Conservation (phyloP, 1,140 invertebrate species). For the Reticulitermes speratus region DNA sequence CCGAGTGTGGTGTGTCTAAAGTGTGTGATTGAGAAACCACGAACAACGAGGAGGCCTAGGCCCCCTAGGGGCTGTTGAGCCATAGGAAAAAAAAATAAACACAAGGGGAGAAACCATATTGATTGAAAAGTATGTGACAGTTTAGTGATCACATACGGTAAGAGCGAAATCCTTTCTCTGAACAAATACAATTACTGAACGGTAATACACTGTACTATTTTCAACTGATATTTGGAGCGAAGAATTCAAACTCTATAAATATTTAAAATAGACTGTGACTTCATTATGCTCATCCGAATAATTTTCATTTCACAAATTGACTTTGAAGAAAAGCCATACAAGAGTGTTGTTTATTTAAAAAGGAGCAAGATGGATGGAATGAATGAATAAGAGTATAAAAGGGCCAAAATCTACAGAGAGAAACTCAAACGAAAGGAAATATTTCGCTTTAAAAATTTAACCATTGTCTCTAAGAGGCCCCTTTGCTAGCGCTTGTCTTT, state of each 20-base stretch:
- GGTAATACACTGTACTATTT: not conserved
- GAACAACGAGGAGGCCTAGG: no score
- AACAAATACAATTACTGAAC: not conserved
- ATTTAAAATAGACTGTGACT: not conserved
- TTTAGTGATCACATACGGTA: not conserved
- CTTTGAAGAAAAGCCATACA: not conserved
- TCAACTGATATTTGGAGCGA: not conserved
- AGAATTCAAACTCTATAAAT: not conserved
- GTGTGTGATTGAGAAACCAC: no score
- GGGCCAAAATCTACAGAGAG: not conserved
- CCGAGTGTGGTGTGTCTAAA: no score
- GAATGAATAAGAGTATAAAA: not conserved
- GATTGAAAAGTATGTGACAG: not conserved
- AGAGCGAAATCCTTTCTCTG: not conserved
- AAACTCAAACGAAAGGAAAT: conserved; percentile 12
- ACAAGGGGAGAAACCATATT: no score
- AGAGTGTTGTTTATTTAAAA: not conserved
- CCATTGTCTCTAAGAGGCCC: not conserved
- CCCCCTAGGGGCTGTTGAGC: no score
- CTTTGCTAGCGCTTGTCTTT: not conserved
- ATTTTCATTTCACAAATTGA: conserved; percentile 5
- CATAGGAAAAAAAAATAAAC: no score
- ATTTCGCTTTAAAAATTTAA: not conserved
- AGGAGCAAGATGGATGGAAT: not conserved
- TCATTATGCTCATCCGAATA: not conserved